Base-by-base conservation (phyloP, 2,888 invertebrate species). In the Nemoura dubitans region DNA sequence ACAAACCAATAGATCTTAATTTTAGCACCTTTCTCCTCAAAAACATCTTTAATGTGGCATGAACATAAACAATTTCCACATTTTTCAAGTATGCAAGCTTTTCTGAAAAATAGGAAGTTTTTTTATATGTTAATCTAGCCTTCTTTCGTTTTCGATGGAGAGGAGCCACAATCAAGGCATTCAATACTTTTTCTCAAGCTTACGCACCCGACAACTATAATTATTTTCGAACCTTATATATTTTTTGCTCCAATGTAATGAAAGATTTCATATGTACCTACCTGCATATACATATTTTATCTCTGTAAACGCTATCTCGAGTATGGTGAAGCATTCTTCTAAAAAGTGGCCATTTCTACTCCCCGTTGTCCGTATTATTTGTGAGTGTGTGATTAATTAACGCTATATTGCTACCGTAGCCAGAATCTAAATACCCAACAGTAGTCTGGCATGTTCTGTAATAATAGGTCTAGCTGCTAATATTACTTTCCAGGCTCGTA, bases 401-500 rank as follows among this genome's bases (percentile, higher is more conserved):
- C 36, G 86, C 76, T 86, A 87, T 87, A 87, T 87, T 87, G 86
- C 87, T 28, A 83, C 85, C 29, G 76, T 28, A 25, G 80, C 76
- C 26, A 84, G 86, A 78, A 76, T 85, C 86, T 87, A 87, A 87
- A 87, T 87, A 87, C 87, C 86, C 87, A 28, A 81, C 59, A 59
- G 76, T 30, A 81, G 28, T 27, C 87, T 16, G 86, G 83, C 82
- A 81, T 59, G 42, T 42, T 43, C 59, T 36, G 86, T 84, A 59
- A 85, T 87, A 87, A 87, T 87, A 87, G 87, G 88, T 86, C 87
- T 86, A 85, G 86, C 78, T 81, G 87, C 88, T 88, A 86, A 87
- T 88, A 88, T 88, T 88, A 88, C 88, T 88, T 87, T 88, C 85
- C 76, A 85, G 59, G 87, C 77, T 87, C 88, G 86, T 88, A 88